Percentiles rank a stretch among this genome's conserved stretches.
Evolutionary conservation across 2,797 vertebrate genomes (phyloP).

Genomic region (Bradypus variegatus): DNA sequence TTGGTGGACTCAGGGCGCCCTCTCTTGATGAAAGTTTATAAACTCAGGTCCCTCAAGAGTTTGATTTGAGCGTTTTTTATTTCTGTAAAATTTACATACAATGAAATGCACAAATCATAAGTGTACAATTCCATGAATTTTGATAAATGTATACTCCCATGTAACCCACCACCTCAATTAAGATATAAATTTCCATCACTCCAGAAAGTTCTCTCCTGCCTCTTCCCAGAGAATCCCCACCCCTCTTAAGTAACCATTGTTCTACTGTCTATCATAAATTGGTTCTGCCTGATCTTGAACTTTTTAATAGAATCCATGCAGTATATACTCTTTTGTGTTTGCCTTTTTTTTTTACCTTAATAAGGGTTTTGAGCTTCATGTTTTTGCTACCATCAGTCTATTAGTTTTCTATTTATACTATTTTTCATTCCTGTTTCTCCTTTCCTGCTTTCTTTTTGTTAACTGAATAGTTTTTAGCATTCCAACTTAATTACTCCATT

Average conservation of each 20-base stretch:
- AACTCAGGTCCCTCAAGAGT: not conserved
- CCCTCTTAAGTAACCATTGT: not conserved
- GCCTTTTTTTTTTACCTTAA: not conserved
- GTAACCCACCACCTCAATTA: not conserved
- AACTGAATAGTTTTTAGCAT: not conserved
- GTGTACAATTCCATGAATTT: not conserved
- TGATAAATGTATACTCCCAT: not conserved
- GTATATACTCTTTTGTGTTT: not conserved
- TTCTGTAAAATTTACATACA: not conserved
- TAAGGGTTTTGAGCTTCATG: not conserved
- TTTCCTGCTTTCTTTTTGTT: not conserved
- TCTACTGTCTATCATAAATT: not conserved
- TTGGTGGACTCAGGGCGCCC: constrained; percentile 60
- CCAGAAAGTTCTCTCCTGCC: not conserved
- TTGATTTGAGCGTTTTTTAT: not conserved
- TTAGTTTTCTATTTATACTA: not conserved
- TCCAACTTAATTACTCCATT: not conserved
- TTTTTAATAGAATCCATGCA: not conserved
- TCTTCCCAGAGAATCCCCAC: not conserved
- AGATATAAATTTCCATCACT: not conserved
- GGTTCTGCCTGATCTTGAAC: not conserved
- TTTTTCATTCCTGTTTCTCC: not conserved
- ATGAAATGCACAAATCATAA: not conserved
- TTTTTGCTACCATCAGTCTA: not conserved
- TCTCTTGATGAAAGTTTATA: constrained; percentile 52